Percentiles rank a stretch among this genome's conserved stretches.
phyloP scores from a whole-genome alignment of 2,797 vertebrate genomes.

The Ctenosaura bakeri region DNA sequence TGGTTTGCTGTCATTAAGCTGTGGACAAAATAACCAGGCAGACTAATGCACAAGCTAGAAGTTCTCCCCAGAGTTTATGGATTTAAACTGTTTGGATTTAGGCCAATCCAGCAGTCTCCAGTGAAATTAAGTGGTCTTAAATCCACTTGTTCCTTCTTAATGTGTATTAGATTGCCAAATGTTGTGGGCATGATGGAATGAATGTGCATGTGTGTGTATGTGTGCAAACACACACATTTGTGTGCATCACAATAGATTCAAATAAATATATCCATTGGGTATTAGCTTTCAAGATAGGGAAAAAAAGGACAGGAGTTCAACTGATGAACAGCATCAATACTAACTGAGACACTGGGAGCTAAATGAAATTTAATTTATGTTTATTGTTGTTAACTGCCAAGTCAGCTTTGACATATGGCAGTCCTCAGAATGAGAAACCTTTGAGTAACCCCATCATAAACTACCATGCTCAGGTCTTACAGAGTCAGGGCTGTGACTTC shows the following conservation, averaged over 20 bases:
- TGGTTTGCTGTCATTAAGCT: neutral
- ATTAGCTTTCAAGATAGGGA: neutral
- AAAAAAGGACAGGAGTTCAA: neutral
- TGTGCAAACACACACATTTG: neutral
- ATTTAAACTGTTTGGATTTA: conserved; percentile 11
- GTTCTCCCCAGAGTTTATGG: neutral
- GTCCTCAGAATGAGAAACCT: too few relatives aligned
- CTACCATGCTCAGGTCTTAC: too few relatives aligned
- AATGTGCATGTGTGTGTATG: neutral
- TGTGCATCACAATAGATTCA: neutral
- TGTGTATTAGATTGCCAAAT: neutral
- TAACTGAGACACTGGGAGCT: neutral
- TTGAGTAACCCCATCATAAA: too few relatives aligned
- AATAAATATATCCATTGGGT: neutral
- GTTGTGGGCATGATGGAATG: neutral
- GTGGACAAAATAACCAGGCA: neutral
- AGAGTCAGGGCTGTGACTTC: too few relatives aligned
- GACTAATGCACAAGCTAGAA: neutral
- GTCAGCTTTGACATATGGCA: too few relatives aligned
- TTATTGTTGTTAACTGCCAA: too few relatives aligned
- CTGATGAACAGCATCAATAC: neutral
- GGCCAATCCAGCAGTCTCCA: neutral
- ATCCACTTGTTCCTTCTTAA: conserved; percentile 1
- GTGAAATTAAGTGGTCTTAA: conserved; percentile 13
- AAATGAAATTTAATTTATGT: conserved; percentile 2